Conservation (phyloP, 2,888 invertebrate species). For the Thalpophila matura region DNA sequence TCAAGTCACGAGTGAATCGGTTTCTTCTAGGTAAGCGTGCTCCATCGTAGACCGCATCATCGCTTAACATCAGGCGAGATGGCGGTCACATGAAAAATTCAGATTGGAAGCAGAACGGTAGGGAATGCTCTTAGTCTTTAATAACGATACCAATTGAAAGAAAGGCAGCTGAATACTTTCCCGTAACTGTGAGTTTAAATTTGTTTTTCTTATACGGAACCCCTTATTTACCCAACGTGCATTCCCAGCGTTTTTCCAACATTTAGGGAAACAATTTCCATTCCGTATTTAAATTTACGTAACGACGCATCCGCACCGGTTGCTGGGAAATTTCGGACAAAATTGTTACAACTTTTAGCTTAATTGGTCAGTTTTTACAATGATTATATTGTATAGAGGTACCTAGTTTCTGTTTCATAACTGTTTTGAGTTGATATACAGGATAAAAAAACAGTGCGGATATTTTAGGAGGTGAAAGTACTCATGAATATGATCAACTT, state of each 20-base stretch:
- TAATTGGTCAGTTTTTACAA: conserved; percentile 52
- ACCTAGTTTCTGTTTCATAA: conserved; percentile 9
- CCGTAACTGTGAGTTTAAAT: neutral
- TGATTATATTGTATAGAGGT: conserved; percentile 52
- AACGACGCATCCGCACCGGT: conserved; percentile 49
- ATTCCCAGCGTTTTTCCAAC: conserved; percentile 49
- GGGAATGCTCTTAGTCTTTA: too few species aligned
- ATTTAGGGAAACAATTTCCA: conserved; percentile 58
- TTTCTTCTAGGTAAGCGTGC: too few species aligned
- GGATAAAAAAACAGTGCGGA: too few species aligned
- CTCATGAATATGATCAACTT: too few species aligned
- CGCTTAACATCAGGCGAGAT: too few species aligned
- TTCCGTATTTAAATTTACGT: conserved; percentile 59
- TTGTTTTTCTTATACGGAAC: conserved; percentile 21
- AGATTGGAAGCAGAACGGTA: too few species aligned
- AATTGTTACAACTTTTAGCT: conserved; percentile 54
- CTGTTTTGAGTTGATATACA: conserved; percentile 1
- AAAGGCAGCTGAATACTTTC: too few species aligned
- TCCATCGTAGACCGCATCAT: too few species aligned
- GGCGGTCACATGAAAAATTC: too few species aligned
- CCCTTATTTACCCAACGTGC: neutral
- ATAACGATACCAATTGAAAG: too few species aligned
- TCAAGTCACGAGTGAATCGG: too few species aligned
- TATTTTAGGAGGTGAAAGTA: too few species aligned
- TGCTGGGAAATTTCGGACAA: conserved; percentile 43